Conservation (phyloP, 2,888 invertebrate species). For the Pachliopta kotzebuea region DNA sequence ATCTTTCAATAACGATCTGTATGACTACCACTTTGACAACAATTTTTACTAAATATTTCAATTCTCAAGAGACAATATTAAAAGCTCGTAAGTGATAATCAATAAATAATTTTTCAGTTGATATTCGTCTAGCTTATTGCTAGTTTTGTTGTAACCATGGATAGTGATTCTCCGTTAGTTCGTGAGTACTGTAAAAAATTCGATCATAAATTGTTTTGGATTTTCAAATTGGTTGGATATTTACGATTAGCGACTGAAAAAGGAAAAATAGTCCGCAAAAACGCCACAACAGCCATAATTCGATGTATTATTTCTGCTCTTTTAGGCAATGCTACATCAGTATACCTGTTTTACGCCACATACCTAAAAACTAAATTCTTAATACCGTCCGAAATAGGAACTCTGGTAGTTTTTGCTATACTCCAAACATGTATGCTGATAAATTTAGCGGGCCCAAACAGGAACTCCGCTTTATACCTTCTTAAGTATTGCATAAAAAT, state of each 20-base stretch:
- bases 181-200: conserved; percentile 19
- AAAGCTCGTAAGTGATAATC: background rate
- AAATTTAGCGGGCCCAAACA: conserved; percentile 47
- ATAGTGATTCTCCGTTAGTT: background rate
- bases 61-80: conserved; percentile 21
- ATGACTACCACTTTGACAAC: background rate
- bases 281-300: conserved; percentile 29
- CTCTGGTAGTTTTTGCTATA: conserved; percentile 42
- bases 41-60: conserved; percentile 3
- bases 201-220: conserved; percentile 19
- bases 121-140: background rate
- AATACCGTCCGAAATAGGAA: conserved; percentile 44
- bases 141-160: background rate
- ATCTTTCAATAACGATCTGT: background rate
- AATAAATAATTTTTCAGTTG: background rate
- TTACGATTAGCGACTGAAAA: conserved; percentile 49
- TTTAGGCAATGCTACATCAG: conserved; percentile 24
- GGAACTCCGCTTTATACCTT: conserved; percentile 40
- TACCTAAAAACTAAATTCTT: conserved; percentile 38
- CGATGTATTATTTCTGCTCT: conserved; percentile 10
- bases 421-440: conserved; percentile 42
- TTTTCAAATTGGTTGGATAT: conserved; percentile 39
- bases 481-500: conserved; percentile 48
- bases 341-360: conserved; percentile 42
- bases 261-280: conserved; percentile 39